Evolutionary conservation across 2,888 invertebrate genomes (phyloP), one percentile per base, ranked within the genome.

Genomic region (Polymixis flavicincta): DNA sequence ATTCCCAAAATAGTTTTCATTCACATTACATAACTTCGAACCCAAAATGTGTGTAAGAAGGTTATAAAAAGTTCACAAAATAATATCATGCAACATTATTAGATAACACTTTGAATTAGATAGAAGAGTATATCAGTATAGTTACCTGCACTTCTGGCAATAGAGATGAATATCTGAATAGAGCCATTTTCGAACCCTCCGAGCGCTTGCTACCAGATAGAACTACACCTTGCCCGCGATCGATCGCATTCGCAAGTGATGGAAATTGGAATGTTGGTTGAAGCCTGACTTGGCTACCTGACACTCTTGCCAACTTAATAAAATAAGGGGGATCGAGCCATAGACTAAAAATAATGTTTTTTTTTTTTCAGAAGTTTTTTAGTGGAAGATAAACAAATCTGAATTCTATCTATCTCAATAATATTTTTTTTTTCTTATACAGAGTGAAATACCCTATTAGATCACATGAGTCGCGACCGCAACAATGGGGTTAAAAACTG

Each of bases 131-230:
- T 67, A 76, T 67, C 66, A 74, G 25, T 70, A 55, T 86, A 90
- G 86, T 93, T 93, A 97, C 97, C 97, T 97, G 97, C 92, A 97
- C 95, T 93, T 97, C 97, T 87, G 95, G 93, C 90, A 97, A 93
- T 96, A 96, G 97, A 85, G 96, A 95, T 88, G 97, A 97, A 93
- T 97, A 97, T 94, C 97, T 97, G 95, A 97, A 97, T 91, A 98
- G 94, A 93, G 97, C 97, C 97, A 98, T 97, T 94, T 93, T 93
- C 77, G 84, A 89, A 92, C 93, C 93, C 93, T 90, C 93, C 93
- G 92, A 93, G 91, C 91, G 92, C 92, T 92, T 92, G 89, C 92
- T 92, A 93, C 91, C 92, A 90, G 89, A 88, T 91, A 88, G 88
- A 90, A 91, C 91, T 90, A 87, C 89, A 85, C 87, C 90, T 89